These are phyloP conservation scores for Pangasius sanitwongsei DNA, from an alignment of 2,797 vertebrate genomes.

Conservation along the genomic window DNA sequence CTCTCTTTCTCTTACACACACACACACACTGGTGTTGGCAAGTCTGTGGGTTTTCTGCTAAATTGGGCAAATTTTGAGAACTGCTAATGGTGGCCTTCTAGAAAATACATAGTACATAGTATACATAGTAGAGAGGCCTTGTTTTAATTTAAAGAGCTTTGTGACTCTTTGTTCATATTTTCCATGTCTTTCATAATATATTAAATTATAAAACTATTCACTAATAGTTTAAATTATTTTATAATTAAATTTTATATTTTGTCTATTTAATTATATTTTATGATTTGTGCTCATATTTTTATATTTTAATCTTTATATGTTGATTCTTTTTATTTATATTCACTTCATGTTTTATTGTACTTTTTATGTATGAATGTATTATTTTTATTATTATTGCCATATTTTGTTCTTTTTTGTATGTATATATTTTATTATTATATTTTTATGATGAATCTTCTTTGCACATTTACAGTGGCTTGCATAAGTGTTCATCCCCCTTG, in stretches of 20 bases:
- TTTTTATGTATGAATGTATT: neutral
- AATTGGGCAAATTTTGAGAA: neutral
- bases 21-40: neutral
- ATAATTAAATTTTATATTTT: too few species aligned
- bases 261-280: neutral
- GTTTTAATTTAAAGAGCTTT: neutral
- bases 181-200: neutral
- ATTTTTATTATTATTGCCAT: neutral
- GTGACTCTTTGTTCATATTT: neutral
- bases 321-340: neutral
- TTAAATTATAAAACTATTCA: neutral
- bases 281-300: neutral
- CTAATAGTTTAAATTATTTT: neutral
- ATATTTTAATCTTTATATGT: neutral
- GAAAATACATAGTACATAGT: neutral
- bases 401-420: neutral
- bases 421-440: neutral
- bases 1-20: neutral
- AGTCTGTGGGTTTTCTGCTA: neutral
- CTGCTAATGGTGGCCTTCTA: neutral
- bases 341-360: neutral
- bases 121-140: neutral
- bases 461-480: neutral
- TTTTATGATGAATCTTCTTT: neutral
- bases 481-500: neutral